A percentile compares a stretch with the other conserved stretches of the same genome.
Conservation (phyloP, 2,888 invertebrate genomes). For the Linnaemya tessellans region DNA sequence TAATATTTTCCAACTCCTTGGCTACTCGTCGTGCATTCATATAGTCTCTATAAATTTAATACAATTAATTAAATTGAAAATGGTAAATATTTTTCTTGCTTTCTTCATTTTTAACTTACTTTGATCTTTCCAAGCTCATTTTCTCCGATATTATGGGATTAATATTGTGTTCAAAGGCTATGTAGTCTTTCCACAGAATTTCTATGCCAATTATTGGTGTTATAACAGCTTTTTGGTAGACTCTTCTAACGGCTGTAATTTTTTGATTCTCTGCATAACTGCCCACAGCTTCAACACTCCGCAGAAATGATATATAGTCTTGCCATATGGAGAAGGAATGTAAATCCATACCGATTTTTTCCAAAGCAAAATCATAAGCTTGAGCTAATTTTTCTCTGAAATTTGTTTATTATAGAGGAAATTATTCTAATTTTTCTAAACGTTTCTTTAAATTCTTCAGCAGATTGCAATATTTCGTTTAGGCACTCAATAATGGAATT, state of each 20-base stretch:
- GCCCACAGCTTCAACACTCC: slow-evolving; percentile 97
- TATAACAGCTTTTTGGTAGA: slow-evolving; percentile 97
- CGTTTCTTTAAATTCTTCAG: too few relatives aligned
- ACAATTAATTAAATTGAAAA: slow-evolving; percentile 3
- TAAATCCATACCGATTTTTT: slow-evolving; percentile 99
- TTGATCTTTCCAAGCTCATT: slow-evolving; percentile 97
- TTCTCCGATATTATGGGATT: slow-evolving; percentile 93
- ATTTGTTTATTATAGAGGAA: not conserved
- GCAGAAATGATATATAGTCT: slow-evolving; percentile 98
- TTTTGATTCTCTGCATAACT: slow-evolving; percentile 99
- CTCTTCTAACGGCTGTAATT: slow-evolving; percentile 98
- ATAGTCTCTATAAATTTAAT: slow-evolving; percentile 88
- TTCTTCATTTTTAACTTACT: slow-evolving; percentile 75
- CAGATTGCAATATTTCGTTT: too few relatives aligned
- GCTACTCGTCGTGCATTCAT: slow-evolving; percentile 98
- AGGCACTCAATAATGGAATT: too few relatives aligned
- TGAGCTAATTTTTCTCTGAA: slow-evolving; percentile 99
- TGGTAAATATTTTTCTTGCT: not conserved
- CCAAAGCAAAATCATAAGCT: slow-evolving; percentile 99
- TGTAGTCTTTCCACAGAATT: slow-evolving; percentile 98
- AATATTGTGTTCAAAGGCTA: slow-evolving; percentile 96
- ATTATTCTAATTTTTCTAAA: not conserved
- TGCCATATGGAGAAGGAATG: slow-evolving; percentile 98
- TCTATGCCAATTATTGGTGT: slow-evolving; percentile 99
- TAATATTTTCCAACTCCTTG: slow-evolving; percentile 97